Evolutionary conservation across 2,113 vertebrate genomes (phyloP).

Genomic region (Fregata magnificens): DNA sequence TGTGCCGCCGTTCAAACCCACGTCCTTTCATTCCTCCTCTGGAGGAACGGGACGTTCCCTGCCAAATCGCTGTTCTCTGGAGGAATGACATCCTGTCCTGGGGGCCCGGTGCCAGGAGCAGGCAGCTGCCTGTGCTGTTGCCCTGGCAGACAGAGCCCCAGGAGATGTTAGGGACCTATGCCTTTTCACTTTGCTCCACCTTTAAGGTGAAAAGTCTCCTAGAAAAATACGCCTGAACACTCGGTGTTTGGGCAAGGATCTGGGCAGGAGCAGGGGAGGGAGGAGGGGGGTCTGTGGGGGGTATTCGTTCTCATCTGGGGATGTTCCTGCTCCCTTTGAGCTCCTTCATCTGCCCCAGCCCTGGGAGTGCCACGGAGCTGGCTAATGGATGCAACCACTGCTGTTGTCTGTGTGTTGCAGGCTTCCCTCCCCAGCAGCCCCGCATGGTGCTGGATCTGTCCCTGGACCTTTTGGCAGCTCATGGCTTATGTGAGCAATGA

Average conservation of each 20-base stretch:
- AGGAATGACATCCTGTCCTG: background rate
- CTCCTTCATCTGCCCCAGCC: background rate
- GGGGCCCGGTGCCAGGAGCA: background rate
- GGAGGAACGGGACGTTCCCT: background rate
- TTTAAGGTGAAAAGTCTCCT: background rate
- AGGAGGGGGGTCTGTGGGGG: background rate
- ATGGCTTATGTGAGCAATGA: background rate
- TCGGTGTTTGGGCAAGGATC: background rate
- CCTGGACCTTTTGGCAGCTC: background rate
- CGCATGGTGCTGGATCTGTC: rapidly evolving
- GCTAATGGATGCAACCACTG: background rate
- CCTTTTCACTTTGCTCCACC: background rate
- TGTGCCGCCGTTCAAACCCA: background rate
- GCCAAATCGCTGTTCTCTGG: background rate
- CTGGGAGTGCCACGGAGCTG: rapidly evolving
- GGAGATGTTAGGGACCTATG: background rate
- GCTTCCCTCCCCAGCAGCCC: background rate
- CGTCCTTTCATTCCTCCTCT: background rate
- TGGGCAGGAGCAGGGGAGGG: background rate
- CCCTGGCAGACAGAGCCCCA: background rate
- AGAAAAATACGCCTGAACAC: background rate
- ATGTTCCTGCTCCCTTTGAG: background rate
- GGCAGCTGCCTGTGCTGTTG: background rate
- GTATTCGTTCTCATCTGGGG: background rate
- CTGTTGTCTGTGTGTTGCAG: rapidly evolving